These are phyloP conservation scores for Drosophila bocqueti DNA, from an alignment of 1,140 invertebrate species.

Conservation along the genomic window DNA sequence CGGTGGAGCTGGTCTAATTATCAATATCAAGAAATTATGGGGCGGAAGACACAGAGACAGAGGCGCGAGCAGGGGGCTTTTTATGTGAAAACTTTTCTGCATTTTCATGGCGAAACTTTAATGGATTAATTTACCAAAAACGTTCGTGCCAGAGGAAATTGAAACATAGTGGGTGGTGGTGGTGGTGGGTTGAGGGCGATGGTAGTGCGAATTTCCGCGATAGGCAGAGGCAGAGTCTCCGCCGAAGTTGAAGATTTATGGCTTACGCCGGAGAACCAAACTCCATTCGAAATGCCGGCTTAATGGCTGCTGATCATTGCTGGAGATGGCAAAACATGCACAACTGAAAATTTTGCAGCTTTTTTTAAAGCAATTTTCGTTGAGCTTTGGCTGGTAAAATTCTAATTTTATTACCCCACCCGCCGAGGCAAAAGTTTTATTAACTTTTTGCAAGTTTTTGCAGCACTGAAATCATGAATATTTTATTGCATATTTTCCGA, in stretches of 20 bases:
- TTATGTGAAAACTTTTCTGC: slow-evolving; percentile 81
- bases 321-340: slow-evolving; percentile 43
- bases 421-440: slow-evolving; percentile 62
- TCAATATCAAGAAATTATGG: slow-evolving; percentile 61
- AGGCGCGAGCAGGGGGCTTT: slow-evolving; percentile 29
- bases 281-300: slow-evolving; percentile 19
- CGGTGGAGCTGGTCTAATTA: slow-evolving; percentile 63
- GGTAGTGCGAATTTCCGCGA: slow-evolving; percentile 15
- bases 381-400: slow-evolving; percentile 22
- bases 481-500: slow-evolving; percentile 64
- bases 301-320: slow-evolving; percentile 58
- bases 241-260: slow-evolving; percentile 33
- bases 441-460: slow-evolving; percentile 64
- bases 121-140: slow-evolving; percentile 81
- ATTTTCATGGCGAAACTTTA: slow-evolving; percentile 80
- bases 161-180: slow-evolving; percentile 52
- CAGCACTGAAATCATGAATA: slow-evolving; percentile 61
- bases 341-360: slow-evolving; percentile 29
- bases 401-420: slow-evolving; percentile 55
- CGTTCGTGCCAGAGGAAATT: slow-evolving; percentile 74
- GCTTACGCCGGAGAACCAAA: slow-evolving; percentile 10
- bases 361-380: slow-evolving; percentile 12
- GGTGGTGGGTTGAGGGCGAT: not conserved
- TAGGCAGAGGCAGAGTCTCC: slow-evolving; percentile 23
- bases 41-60: slow-evolving; percentile 10